These are phyloP conservation scores for Sturmia bella DNA, from an alignment of 2,888 invertebrate species.

Conservation along the genomic window DNA sequence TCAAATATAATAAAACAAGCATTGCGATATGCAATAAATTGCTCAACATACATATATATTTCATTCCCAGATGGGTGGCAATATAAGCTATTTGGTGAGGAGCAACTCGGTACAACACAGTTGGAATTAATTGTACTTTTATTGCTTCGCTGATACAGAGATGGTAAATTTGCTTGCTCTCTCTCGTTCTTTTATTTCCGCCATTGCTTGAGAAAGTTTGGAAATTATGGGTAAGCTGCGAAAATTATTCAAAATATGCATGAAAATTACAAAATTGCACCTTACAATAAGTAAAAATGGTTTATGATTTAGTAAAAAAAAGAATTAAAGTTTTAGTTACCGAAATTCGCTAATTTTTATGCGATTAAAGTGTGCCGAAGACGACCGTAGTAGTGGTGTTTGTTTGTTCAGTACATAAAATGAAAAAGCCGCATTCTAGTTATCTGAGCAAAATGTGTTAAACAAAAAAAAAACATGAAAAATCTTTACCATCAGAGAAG, in stretches of 20 bases:
- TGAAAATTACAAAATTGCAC: slow-evolving; percentile 35
- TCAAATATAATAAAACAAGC: too few relatives aligned
- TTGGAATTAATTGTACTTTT: not conserved
- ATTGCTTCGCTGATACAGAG: slow-evolving; percentile 57
- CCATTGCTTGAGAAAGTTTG: slow-evolving; percentile 81
- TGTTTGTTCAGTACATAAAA: not conserved
- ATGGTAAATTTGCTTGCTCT: slow-evolving; percentile 67
- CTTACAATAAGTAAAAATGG: slow-evolving; percentile 54
- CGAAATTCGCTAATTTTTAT: slow-evolving; percentile 5
- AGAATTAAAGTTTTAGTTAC: not conserved
- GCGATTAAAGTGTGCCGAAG: slow-evolving; percentile 26
- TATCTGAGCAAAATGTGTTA: slow-evolving; percentile 57
- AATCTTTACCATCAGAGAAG: slow-evolving; percentile 53
- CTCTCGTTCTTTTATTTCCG: slow-evolving; percentile 82
- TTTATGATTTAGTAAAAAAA: not conserved
- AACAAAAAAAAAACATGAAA: slow-evolving; percentile 51
- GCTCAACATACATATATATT: too few relatives aligned
- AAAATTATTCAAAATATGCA: slow-evolving; percentile 58
- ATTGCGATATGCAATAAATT: too few relatives aligned
- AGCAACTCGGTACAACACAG: slow-evolving; percentile 40
- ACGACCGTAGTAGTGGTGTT: not conserved
- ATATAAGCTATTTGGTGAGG: not conserved
- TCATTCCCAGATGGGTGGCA: too few relatives aligned
- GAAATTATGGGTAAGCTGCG: slow-evolving; percentile 81
- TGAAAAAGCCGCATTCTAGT: slow-evolving; percentile 61